Evolutionary conservation across 2,888 invertebrate genomes (phyloP), one percentile per base, ranked within the genome.

Genomic region (Troides aeacus): DNA sequence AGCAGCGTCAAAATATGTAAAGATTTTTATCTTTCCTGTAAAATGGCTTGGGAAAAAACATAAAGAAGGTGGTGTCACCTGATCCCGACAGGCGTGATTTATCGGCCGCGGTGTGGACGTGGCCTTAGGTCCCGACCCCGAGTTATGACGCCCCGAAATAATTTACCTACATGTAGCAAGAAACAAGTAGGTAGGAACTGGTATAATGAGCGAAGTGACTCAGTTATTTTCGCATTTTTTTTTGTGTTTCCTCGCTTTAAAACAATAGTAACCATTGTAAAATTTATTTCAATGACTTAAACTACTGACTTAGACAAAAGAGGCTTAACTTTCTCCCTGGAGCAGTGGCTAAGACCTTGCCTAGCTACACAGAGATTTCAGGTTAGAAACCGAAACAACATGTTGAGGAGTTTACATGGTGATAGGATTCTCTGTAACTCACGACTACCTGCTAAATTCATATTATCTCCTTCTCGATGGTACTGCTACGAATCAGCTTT

Each of bases 41-140:
- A 93, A 93, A 93, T 86, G 88, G 92, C 90, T 90, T 93, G 93
- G 92, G 93, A 93, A 93, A 93, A 93, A 93, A 93, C 93, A 93
- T 93, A 93, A 93, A 93, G 92, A 92, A 93, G 91, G 89, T 87
- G 90, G 91, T 92, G 93, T 93, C 93, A 93, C 93, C 93, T 93
- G 92, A 92, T 89, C 91, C 87, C 83, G 92, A 90, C 92, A 89
- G 88, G 76, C 75, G 77, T 78, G 90, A 92, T 92, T 92, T 88
- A 92, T 89, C 70, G 82, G 81, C 75, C 84, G 83, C 87, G 82
- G 89, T 92, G 91, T 92, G 90, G 88, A 91, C 91, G 83, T 85
- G 87, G 89, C 90, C 90, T 92, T 84, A 93, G 92, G 88, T 87
- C 87, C 85, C 80, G 77, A 74, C 81, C 77, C 81, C 80, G 83